Conservation (phyloP, 2,797 vertebrate species). For the Clarias pachynema region DNA sequence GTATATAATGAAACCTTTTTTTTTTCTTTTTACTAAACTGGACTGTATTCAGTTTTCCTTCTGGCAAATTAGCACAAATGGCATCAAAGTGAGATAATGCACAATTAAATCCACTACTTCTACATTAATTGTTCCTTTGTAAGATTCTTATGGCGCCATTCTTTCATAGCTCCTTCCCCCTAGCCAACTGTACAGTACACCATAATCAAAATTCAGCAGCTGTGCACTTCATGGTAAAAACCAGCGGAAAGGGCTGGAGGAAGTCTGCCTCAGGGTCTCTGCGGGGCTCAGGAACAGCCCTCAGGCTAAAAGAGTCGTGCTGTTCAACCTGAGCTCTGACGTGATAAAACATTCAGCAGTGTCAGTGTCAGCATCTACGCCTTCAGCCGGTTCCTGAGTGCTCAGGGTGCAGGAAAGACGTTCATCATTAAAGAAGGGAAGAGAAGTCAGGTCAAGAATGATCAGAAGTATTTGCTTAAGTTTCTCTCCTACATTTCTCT, state of each 20-base stretch:
- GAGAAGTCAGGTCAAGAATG: not conserved
- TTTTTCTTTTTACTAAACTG: not conserved
- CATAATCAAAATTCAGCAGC: slow-evolving; percentile 65
- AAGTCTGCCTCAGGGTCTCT: slow-evolving; percentile 71
- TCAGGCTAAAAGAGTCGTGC: slow-evolving; percentile 65
- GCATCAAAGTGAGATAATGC: not conserved
- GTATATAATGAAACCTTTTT: no score
- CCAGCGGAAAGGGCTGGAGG: slow-evolving; percentile 65
- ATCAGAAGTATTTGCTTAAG: not conserved
- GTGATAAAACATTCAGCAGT: slow-evolving; percentile 66
- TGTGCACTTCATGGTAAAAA: slow-evolving; percentile 59
- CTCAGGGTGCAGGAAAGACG: not conserved
- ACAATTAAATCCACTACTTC: not conserved
- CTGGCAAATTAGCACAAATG: not conserved
- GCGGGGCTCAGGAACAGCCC: slow-evolving; percentile 69
- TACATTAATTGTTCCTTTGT: not conserved
- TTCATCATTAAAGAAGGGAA: slow-evolving; percentile 10
- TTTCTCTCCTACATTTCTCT: not conserved
- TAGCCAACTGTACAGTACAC: slow-evolving; percentile 59
- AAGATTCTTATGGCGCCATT: slow-evolving; percentile 8
- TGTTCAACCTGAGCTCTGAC: slow-evolving; percentile 54
- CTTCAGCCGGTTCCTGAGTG: slow-evolving; percentile 17
- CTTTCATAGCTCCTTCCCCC: not conserved
- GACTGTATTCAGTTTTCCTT: not conserved
- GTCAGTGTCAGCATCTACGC: slow-evolving; percentile 48